A percentile compares a stretch with the other conserved stretches of the same genome.
phyloP scores from a whole-genome alignment of 2,797 vertebrate genomes.

The Buceros bicornis region DNA sequence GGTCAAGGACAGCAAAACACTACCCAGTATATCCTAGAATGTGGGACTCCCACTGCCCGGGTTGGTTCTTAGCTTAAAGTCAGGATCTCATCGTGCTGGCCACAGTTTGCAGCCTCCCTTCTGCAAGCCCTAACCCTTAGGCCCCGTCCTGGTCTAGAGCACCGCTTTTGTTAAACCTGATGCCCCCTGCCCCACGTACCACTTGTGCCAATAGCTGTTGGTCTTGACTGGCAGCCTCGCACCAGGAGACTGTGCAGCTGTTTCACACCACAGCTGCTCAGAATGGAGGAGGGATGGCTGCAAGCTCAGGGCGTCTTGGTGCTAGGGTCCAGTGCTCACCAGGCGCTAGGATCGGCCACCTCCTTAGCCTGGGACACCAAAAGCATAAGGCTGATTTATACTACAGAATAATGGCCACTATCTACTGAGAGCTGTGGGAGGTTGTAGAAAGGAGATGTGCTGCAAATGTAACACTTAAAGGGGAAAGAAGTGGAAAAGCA shows the following conservation, averaged over 20 bases:
- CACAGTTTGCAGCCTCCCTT: neutral
- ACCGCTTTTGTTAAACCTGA: neutral
- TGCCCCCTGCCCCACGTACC: neutral
- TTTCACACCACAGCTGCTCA: neutral
- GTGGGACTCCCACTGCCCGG: neutral
- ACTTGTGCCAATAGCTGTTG: fast-evolving
- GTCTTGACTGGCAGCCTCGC: neutral
- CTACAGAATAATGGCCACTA: neutral
- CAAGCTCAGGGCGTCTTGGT: neutral
- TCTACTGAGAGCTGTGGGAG: neutral
- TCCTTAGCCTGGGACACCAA: neutral
- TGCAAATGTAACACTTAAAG: neutral
- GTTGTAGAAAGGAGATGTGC: neutral
- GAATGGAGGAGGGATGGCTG: fast-evolving
- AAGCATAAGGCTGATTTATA: neutral
- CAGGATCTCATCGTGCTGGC: neutral
- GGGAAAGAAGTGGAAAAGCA: neutral
- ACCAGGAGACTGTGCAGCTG: neutral
- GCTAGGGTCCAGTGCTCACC: fast-evolving
- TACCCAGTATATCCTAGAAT: fast-evolving
- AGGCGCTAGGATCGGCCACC: neutral
- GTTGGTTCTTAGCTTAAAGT: neutral
- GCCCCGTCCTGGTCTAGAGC: neutral
- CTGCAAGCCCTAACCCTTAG: neutral
- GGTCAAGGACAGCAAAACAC: constrained; percentile 76